Evolutionary conservation across 2,888 invertebrate genomes (phyloP).

Genomic region (Cremastinae sp.): DNA sequence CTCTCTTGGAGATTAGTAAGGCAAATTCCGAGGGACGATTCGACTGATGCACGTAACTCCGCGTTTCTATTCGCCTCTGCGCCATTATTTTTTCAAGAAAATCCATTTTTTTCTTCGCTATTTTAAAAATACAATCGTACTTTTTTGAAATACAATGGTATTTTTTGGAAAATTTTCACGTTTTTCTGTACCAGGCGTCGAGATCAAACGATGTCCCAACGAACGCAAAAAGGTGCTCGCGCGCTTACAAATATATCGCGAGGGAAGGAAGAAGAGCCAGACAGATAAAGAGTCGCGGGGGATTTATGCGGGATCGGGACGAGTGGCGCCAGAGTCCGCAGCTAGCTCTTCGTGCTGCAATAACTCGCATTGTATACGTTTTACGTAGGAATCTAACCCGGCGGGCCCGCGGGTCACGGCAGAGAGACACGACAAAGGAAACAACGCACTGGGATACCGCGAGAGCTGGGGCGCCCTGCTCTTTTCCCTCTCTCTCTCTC

Average conservation of each 20-base stretch:
- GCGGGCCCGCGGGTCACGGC: constrained; percentile 77
- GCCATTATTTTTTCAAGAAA: constrained; percentile 6
- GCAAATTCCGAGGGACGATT: constrained; percentile 3
- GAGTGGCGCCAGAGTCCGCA: constrained; percentile 74
- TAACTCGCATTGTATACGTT: constrained; percentile 79
- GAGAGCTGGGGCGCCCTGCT: constrained; percentile 44
- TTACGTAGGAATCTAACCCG: constrained; percentile 79
- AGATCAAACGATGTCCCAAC: no score
- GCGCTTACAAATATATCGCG: constrained; percentile 13
- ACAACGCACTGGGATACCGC: constrained; percentile 64
- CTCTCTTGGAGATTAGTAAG: constrained; percentile 44
- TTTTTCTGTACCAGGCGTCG: no score
- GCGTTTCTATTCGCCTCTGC: not conserved
- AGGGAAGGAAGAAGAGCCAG: constrained; percentile 21
- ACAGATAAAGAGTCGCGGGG: constrained; percentile 59
- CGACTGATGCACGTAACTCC: not conserved
- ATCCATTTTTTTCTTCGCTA: no score
- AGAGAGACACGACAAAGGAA: constrained; percentile 70
- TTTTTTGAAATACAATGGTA: no score
- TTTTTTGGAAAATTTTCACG: no score
- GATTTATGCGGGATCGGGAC: constrained; percentile 76
- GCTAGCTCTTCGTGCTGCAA: constrained; percentile 74
- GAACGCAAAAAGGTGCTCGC: not conserved
- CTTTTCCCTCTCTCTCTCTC: constrained; percentile 38
- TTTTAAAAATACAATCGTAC: no score